Conservation (phyloP, 2,113 vertebrate species). For the Argyrosomus japonicus region DNA sequence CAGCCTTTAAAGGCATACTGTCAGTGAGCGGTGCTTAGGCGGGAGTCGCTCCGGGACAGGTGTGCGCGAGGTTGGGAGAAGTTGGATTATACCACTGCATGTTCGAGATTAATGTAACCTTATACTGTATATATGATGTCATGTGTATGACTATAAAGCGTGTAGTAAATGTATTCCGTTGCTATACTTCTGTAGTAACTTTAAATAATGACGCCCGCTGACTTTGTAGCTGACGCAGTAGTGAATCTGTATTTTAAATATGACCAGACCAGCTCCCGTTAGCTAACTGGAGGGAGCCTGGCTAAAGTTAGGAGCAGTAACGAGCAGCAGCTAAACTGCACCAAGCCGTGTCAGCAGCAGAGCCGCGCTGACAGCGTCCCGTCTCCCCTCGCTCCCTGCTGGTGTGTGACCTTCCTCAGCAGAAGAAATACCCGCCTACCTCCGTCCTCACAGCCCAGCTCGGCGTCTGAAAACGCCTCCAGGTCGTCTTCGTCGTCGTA, state of each 20-base stretch:
- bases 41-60: too few species aligned
- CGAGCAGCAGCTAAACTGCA: too few species aligned
- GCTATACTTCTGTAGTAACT: not conserved
- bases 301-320: not conserved
- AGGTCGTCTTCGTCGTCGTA: slow-evolving; percentile 78
- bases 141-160: too few species aligned
- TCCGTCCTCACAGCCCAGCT: slow-evolving; percentile 76
- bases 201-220: not conserved
- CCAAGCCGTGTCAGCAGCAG: not conserved
- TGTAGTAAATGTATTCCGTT: not conserved
- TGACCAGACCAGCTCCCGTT: not conserved
- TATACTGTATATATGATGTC: too few species aligned
- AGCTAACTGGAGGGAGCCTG: not conserved
- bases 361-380: not conserved
- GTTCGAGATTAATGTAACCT: too few species aligned
- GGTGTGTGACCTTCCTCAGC: slow-evolving; percentile 26
- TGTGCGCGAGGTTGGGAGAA: too few species aligned
- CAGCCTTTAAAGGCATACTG: too few species aligned
- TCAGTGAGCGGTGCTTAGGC: too few species aligned
- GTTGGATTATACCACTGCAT: too few species aligned
- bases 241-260: too few species aligned
- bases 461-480: slow-evolving; percentile 72
- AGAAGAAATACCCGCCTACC: slow-evolving; percentile 50
- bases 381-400: not conserved
- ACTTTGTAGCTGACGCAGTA: not conserved